Evolutionary conservation across 2,113 vertebrate species (phyloP).

Genomic region (Hypomesus transpacificus): DNA sequence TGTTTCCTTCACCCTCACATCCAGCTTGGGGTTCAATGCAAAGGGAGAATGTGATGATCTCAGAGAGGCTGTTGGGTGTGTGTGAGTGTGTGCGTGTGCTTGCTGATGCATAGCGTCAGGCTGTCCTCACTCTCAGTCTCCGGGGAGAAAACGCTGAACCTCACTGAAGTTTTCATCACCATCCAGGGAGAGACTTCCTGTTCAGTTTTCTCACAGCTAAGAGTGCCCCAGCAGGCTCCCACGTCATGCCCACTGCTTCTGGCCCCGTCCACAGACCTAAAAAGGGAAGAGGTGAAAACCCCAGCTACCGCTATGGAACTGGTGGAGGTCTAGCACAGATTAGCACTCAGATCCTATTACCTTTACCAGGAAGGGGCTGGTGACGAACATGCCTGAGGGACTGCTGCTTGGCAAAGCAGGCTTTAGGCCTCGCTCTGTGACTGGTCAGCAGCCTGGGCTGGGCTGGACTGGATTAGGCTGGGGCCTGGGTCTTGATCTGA

Average conservation of each 20-base stretch:
- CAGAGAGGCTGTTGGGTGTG: slow-evolving; percentile 41
- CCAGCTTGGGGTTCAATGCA: slow-evolving; percentile 43
- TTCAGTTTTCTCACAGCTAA: slow-evolving; percentile 5
- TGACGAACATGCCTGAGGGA: not conserved
- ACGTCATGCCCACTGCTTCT: not conserved
- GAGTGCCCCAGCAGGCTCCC: not conserved
- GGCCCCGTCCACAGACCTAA: not conserved
- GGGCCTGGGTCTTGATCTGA: too few relatives aligned
- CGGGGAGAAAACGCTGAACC: slow-evolving; percentile 13
- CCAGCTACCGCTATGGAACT: not conserved
- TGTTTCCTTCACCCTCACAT: slow-evolving; percentile 10
- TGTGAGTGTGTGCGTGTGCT: slow-evolving; percentile 14
- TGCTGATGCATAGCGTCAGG: slow-evolving; percentile 17
- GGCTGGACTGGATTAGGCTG: not conserved
- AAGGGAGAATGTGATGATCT: slow-evolving; percentile 50
- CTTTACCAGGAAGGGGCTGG: slow-evolving; percentile 17
- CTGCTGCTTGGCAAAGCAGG: too few relatives aligned
- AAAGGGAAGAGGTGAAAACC: not conserved
- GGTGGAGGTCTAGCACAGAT: slow-evolving; percentile 17
- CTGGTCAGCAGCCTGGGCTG: not conserved
- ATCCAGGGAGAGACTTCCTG: slow-evolving; percentile 38
- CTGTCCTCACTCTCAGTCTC: slow-evolving; percentile 40
- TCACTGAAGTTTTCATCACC: slow-evolving; percentile 28
- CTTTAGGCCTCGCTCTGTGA: too few relatives aligned
- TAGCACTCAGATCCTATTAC: slow-evolving; percentile 30